Conservation (phyloP, 2,888 invertebrate genomes). For the Entomobrya multifasciata region DNA sequence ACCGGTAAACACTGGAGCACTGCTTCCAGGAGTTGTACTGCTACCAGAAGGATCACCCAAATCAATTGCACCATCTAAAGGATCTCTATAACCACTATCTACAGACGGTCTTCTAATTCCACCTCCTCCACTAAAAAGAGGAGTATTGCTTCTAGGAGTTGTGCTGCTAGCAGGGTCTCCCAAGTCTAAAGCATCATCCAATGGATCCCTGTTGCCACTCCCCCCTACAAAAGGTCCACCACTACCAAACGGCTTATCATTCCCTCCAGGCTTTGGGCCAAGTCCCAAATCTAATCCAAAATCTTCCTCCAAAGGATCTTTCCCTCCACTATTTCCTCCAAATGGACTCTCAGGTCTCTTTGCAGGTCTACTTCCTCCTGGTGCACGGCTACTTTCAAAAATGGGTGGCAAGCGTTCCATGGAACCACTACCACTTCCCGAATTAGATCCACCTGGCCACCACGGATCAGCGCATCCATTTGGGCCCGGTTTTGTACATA, state of each 20-base stretch:
- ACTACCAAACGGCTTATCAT: too few species aligned
- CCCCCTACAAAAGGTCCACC: not conserved
- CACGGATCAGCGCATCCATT: constrained; percentile 61
- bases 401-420: not conserved
- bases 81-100: too few species aligned
- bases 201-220: constrained; percentile 12
- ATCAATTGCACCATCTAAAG: too few species aligned
- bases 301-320: not conserved
- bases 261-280: not conserved
- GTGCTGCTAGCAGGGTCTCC: too few species aligned
- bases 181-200: constrained; percentile 32
- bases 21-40: too few species aligned
- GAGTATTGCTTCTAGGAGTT: too few species aligned
- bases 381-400: not conserved
- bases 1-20: too few species aligned
- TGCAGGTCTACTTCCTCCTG: not conserved
- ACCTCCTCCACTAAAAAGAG: too few species aligned
- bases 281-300: not conserved
- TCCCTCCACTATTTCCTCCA: not conserved
- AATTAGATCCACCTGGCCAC: constrained; percentile 39
- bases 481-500: constrained; percentile 44
- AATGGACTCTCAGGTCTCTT: too few species aligned
- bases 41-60: too few species aligned
- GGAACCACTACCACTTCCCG: not conserved
- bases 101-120: too few species aligned